Conservation (phyloP, 2,797 vertebrate species). For the Malacoctenus gilli region DNA sequence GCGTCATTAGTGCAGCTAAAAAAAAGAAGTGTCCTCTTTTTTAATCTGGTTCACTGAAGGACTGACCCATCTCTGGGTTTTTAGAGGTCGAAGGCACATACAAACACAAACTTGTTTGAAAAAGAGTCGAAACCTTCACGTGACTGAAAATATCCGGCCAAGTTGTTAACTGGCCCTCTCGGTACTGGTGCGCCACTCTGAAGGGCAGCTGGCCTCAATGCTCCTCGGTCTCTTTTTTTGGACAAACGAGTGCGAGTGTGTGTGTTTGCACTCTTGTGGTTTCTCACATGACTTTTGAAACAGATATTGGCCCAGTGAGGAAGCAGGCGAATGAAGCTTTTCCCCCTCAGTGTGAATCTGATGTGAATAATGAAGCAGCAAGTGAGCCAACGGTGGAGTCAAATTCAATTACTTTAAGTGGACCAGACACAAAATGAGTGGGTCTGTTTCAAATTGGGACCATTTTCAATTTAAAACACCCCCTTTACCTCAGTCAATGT, state of each 20-base stretch:
- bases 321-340: conserved; percentile 30
- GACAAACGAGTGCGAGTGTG: conserved; percentile 12
- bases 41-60: not conserved
- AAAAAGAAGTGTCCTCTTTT: conserved; percentile 10
- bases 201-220: conserved; percentile 55
- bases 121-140: conserved; percentile 15
- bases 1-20: not conserved
- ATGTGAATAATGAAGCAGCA: conserved; percentile 47
- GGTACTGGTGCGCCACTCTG: conserved; percentile 50
- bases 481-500: conserved; percentile 56
- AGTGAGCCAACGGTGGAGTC: conserved; percentile 49
- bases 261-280: conserved; percentile 33
- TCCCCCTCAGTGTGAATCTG: conserved; percentile 42
- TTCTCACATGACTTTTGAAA: conserved; percentile 46
- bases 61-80: conserved; percentile 31
- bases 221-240: conserved; percentile 50
- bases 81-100: conserved; percentile 51
- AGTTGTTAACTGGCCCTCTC: conserved; percentile 49
- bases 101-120: conserved; percentile 34
- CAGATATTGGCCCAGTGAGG: conserved; percentile 41
- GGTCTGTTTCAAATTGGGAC: conserved; percentile 71
- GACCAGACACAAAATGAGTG: conserved; percentile 64
- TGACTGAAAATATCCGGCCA: conserved; percentile 68
- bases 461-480: conserved; percentile 69
- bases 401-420: conserved; percentile 79